These are phyloP conservation scores for Maconellicoccus hirsutus DNA, from an alignment of 1,140 invertebrate species.

Conservation along the genomic window DNA sequence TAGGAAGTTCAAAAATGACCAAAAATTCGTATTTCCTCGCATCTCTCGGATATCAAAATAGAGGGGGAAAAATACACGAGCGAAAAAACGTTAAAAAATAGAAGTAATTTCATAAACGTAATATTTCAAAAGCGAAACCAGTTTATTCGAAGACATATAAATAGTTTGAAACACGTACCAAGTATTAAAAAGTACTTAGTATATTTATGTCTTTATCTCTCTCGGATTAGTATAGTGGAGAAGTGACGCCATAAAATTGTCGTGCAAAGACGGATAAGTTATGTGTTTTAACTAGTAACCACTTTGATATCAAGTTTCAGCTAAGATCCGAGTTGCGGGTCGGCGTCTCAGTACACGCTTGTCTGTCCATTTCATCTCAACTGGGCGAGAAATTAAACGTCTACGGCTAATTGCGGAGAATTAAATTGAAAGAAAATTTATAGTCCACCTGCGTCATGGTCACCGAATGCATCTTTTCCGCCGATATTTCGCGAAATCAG, in stretches of 20 bases:
- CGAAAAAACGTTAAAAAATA: background rate
- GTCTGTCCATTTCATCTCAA: constrained; percentile 20
- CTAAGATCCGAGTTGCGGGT: constrained; percentile 4
- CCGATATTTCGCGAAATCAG: constrained; percentile 14
- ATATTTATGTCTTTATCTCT: constrained; percentile 21
- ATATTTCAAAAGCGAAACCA: constrained; percentile 19
- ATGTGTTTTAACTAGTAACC: constrained; percentile 21
- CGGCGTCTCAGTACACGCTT: constrained; percentile 16
- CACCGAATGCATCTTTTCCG: background rate
- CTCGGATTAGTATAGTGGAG: constrained; percentile 15
- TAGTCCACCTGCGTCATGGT: constrained; percentile 15
- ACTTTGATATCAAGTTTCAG: constrained; percentile 21
- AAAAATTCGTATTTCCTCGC: too few relatives aligned
- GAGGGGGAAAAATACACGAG: background rate
- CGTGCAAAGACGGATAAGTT: constrained; percentile 20
- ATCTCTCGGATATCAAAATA: too few relatives aligned
- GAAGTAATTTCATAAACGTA: constrained; percentile 15
- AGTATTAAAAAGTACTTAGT: constrained; percentile 22
- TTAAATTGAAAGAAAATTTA: constrained; percentile 22
- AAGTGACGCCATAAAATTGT: constrained; percentile 20
- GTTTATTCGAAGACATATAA: constrained; percentile 18
- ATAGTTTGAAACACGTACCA: constrained; percentile 16
- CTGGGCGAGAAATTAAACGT: constrained; percentile 20
- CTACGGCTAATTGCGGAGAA: constrained; percentile 17
- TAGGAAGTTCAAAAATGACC: too few relatives aligned